A percentile compares a stretch with the other conserved stretches of the same genome.
Conservation (phyloP, 2,888 invertebrate species). For the Drosophila hamatofila region DNA sequence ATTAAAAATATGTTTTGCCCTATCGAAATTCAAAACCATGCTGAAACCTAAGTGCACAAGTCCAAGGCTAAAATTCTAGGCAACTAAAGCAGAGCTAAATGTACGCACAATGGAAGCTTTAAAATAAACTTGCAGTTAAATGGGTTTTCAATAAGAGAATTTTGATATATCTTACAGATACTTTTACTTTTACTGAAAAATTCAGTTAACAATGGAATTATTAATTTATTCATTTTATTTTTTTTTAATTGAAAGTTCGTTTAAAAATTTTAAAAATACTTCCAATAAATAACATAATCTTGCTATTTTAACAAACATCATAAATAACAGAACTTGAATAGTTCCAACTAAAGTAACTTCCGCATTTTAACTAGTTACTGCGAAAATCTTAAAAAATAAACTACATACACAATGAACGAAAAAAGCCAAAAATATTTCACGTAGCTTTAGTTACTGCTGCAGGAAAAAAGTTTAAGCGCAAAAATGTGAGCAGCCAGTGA, state of each 20-base stretch:
- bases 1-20: constrained; percentile 61
- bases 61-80: constrained; percentile 9
- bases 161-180: background rate
- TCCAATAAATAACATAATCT: background rate
- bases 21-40: constrained; percentile 53
- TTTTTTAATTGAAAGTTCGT: background rate
- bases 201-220: background rate
- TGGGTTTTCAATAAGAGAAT: background rate
- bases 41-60: constrained; percentile 23
- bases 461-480: constrained; percentile 32
- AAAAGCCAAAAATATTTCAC: constrained; percentile 24
- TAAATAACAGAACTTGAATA: constrained; percentile 23
- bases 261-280: too few relatives aligned
- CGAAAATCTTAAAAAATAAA: constrained; percentile 20
- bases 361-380: constrained; percentile 25
- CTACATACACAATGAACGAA: constrained; percentile 13
- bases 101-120: background rate
- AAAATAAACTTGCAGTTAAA: background rate
- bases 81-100: constrained; percentile 15
- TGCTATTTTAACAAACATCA: background rate
- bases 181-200: background rate
- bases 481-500: constrained; percentile 54
- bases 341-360: constrained; percentile 25
- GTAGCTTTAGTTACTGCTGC: constrained; percentile 18
- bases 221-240: background rate